Percentiles rank a stretch among this genome's conserved stretches.
Evolutionary conservation across 1,140 invertebrate genomes (phyloP).

Genomic region (Antheraea mylitta): DNA sequence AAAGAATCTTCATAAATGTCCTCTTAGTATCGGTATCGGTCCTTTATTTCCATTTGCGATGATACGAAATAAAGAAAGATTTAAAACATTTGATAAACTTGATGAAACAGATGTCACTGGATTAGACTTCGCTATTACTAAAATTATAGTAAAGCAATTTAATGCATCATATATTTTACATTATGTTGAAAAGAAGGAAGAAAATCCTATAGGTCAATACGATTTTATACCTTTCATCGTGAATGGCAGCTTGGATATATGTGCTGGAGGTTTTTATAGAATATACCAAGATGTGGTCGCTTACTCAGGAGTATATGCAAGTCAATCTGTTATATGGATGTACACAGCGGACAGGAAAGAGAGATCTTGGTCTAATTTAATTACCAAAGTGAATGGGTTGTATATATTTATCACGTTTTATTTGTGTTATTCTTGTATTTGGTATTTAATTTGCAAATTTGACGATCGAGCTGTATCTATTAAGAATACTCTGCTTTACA

Average conservation of each 20-base stretch:
- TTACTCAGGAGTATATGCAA: slow-evolving; percentile 56
- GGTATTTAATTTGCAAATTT: slow-evolving; percentile 41
- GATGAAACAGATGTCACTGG: slow-evolving; percentile 32
- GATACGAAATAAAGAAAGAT: slow-evolving; percentile 29
- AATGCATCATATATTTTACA: slow-evolving; percentile 45
- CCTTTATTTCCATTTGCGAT: slow-evolving; percentile 44
- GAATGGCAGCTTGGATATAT: slow-evolving; percentile 53
- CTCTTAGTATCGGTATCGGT: slow-evolving; percentile 48
- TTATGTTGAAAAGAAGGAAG: slow-evolving; percentile 38
- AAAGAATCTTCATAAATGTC: slow-evolving; percentile 47
- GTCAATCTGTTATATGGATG: slow-evolving; percentile 51
- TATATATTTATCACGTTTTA: slow-evolving; percentile 58
- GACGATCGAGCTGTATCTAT: slow-evolving; percentile 37
- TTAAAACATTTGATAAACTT: slow-evolving; percentile 38
- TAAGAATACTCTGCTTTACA: slow-evolving; percentile 38
- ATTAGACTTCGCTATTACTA: slow-evolving; percentile 51
- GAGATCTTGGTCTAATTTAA: slow-evolving; percentile 47
- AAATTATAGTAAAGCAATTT: slow-evolving; percentile 50
- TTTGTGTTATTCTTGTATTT: slow-evolving; percentile 38
- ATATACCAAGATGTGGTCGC: slow-evolving; percentile 47
- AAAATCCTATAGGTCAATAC: slow-evolving; percentile 34
- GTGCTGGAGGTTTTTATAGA: slow-evolving; percentile 58
- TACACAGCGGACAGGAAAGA: slow-evolving; percentile 47
- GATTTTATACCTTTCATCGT: slow-evolving; percentile 41
- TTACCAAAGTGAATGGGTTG: slow-evolving; percentile 40